Percentiles rank a stretch among this genome's conserved stretches.
These are phyloP conservation scores for Saguinus midas DNA, from an alignment of 2,113 vertebrate genomes.

Conservation along the genomic window DNA sequence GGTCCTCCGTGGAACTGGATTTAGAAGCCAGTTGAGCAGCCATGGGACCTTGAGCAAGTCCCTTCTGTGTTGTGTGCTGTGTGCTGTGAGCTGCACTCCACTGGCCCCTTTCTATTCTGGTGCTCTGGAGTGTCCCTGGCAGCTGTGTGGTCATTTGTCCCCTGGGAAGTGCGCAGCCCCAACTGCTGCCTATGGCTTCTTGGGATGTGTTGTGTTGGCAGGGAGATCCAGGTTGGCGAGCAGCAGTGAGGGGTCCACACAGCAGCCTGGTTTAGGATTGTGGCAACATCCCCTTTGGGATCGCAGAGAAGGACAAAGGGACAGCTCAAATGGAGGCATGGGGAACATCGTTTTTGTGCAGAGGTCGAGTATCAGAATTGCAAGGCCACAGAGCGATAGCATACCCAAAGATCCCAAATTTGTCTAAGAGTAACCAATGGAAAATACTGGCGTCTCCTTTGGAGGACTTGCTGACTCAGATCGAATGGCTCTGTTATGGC, in stretches of 20 bases:
- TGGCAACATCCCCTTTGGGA: background rate
- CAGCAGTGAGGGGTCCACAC: background rate
- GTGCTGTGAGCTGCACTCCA: background rate
- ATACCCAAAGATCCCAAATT: background rate
- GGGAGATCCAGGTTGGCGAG: background rate
- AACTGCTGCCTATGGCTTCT: rapidly evolving
- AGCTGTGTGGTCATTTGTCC: no score
- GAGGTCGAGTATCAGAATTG: no score
- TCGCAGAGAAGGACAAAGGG: background rate
- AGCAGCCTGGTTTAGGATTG: background rate
- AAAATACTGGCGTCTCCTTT: background rate
- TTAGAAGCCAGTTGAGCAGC: background rate
- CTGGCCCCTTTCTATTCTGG: background rate
- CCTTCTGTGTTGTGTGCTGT: background rate
- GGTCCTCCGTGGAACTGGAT: no score
- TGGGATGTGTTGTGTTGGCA: background rate
- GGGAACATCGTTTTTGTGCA: no score
- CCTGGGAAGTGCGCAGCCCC: no score
- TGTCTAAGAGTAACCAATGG: no score
- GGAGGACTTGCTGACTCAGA: background rate
- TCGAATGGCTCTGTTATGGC: background rate
- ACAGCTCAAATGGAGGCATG: rapidly evolving
- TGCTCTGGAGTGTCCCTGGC: background rate
- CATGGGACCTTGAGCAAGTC: background rate
- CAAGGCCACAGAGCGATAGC: background rate